These are phyloP conservation scores for Intellagama lesueurii DNA, from an alignment of 2,797 vertebrate species.

Conservation along the genomic window DNA sequence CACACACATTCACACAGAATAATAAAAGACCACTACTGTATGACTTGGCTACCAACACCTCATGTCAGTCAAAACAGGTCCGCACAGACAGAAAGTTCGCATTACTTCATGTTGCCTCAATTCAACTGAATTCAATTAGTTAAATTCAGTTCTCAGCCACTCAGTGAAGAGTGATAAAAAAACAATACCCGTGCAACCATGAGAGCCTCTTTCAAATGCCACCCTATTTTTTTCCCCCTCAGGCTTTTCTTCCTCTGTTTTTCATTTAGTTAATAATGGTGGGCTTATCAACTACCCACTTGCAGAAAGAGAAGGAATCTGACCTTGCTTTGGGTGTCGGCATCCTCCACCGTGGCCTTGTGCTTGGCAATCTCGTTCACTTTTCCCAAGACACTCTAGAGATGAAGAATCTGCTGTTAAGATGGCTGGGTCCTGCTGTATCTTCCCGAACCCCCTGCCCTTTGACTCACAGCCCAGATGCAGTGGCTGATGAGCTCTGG, in stretches of 20 bases:
- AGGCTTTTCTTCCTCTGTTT: background rate
- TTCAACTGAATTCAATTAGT: background rate
- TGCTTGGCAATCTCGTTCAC: conserved; percentile 96
- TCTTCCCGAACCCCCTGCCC: background rate
- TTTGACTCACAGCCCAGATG: background rate
- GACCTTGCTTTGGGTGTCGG: conserved; percentile 93
- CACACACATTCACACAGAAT: background rate
- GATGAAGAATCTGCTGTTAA: conserved; percentile 4
- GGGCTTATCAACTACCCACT: no score
- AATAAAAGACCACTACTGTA: background rate
- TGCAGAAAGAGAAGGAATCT: background rate
- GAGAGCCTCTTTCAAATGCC: background rate
- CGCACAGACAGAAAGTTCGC: background rate
- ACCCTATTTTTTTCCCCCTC: background rate
- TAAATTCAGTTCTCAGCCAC: background rate
- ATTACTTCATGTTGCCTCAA: background rate
- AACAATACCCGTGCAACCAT: no score
- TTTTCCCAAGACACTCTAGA: conserved; percentile 92
- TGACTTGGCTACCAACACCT: no score
- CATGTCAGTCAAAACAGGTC: background rate
- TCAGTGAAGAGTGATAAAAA: background rate
- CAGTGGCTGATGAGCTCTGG: background rate
- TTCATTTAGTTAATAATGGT: no score
- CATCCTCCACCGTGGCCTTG: conserved; percentile 90
- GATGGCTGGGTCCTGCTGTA: background rate